phyloP scores from a whole-genome alignment of 2,113 vertebrate genomes.

The Clarias magur region DNA sequence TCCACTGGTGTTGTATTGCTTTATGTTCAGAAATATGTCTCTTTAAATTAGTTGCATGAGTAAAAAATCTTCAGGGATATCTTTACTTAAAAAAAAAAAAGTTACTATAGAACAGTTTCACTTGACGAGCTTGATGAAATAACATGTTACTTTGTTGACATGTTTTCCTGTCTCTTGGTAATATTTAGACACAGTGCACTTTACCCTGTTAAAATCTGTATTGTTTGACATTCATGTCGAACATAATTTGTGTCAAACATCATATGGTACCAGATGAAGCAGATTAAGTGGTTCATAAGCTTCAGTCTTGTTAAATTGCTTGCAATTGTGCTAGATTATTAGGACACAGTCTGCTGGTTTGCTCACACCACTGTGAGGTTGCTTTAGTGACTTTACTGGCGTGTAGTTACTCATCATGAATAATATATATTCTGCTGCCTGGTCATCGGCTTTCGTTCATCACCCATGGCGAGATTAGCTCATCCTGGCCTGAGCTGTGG shows the following conservation, averaged over 20 bases:
- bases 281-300: neutral
- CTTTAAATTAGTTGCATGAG: neutral
- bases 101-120: neutral
- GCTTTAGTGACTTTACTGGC: neutral
- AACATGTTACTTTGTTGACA: neutral
- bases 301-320: neutral
- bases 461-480: constrained; percentile 28
- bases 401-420: constrained; percentile 18
- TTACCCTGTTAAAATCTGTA: neutral
- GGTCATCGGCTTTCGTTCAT: constrained; percentile 44
- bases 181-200: neutral
- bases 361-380: neutral
- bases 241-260: neutral
- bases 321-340: neutral
- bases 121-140: neutral
- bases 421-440: constrained; percentile 37
- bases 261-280: neutral
- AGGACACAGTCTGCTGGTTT: neutral
- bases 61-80: neutral
- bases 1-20: neutral
- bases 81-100: neutral
- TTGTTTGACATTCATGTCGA: neutral
- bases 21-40: neutral
- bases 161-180: neutral
- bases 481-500: constrained; percentile 35